A percentile compares a stretch with the other conserved stretches of the same genome.
Conservation (phyloP, 2,888 invertebrate species). For the Tortricodes alternella region DNA sequence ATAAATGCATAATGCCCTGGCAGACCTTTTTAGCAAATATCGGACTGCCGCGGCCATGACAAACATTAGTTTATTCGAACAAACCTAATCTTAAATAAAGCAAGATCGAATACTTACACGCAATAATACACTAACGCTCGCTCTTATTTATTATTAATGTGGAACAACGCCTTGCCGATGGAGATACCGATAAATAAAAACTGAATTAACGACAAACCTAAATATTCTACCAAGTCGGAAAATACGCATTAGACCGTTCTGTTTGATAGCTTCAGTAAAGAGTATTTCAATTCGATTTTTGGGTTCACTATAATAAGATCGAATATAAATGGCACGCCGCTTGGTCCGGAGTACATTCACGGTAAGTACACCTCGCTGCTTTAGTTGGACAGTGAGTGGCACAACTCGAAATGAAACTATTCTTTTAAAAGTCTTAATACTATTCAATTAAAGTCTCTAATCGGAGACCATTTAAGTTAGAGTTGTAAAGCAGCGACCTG, state of each 20-base stretch:
- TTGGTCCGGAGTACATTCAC: too few species aligned
- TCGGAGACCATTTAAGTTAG: too few species aligned
- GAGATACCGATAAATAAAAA: conserved; percentile 44
- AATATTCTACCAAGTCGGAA: conserved; percentile 29
- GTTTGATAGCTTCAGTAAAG: background rate
- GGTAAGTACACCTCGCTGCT: too few species aligned
- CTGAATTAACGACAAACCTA: conserved; percentile 56
- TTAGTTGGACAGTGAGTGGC: too few species aligned
- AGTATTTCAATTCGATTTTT: too few species aligned
- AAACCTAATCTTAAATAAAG: conserved; percentile 11
- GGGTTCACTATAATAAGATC: too few species aligned
- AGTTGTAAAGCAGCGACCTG: background rate
- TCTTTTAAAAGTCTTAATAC: too few species aligned
- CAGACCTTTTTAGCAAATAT: conserved; percentile 66
- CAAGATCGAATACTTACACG: conserved; percentile 7
- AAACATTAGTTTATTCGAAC: conserved; percentile 3
- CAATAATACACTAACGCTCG: conserved; percentile 15
- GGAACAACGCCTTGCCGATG: conserved; percentile 47
- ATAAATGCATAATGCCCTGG: conserved; percentile 35
- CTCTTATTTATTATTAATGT: conserved; percentile 43
- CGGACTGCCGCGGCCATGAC: conserved; percentile 42
- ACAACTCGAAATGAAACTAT: too few species aligned
- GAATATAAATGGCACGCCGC: too few species aligned
- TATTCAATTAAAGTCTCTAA: too few species aligned
- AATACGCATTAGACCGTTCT: conserved; percentile 15